Conservation (phyloP, 2,113 vertebrate species). For the Paramisgurnus dabryanus region DNA sequence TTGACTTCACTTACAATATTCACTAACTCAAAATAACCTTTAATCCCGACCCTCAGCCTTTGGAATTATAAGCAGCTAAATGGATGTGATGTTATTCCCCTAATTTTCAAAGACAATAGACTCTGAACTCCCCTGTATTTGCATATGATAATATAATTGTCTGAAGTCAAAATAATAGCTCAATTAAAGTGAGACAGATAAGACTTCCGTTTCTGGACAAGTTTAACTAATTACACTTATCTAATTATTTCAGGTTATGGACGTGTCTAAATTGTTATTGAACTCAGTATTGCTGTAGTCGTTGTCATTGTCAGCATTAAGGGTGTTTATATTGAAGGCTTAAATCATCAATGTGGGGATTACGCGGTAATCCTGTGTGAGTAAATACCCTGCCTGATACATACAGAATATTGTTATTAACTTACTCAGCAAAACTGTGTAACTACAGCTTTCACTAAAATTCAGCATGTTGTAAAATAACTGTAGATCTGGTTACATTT, state of each 20-base stretch:
- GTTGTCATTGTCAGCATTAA: slow-evolving; percentile 9
- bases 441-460: not conserved
- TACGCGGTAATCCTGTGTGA: slow-evolving; percentile 22
- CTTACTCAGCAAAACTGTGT: slow-evolving; percentile 3
- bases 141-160: slow-evolving; percentile 51
- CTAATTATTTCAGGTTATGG: slow-evolving; percentile 32
- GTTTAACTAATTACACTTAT: slow-evolving; percentile 29
- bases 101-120: slow-evolving; percentile 36
- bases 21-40: slow-evolving; percentile 20
- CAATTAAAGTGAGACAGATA: slow-evolving; percentile 18
- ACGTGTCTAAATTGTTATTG: slow-evolving; percentile 14
- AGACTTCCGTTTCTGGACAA: slow-evolving; percentile 18
- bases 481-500: no score
- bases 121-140: slow-evolving; percentile 39
- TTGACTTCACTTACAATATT: not conserved
- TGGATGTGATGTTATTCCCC: slow-evolving; percentile 5
- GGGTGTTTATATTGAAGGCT: slow-evolving; percentile 18
- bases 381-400: slow-evolving; percentile 28
- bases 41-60: slow-evolving; percentile 22
- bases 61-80: slow-evolving; percentile 24
- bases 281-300: slow-evolving; percentile 9
- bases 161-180: slow-evolving; percentile 25
- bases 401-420: slow-evolving; percentile 14
- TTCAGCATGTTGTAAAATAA: not conserved
- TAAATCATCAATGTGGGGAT: slow-evolving; percentile 35